Percentiles rank a stretch among this genome's conserved stretches.
Evolutionary conservation across 2,797 vertebrate species (phyloP).

Genomic region (Brotogeris chrysoptera): DNA sequence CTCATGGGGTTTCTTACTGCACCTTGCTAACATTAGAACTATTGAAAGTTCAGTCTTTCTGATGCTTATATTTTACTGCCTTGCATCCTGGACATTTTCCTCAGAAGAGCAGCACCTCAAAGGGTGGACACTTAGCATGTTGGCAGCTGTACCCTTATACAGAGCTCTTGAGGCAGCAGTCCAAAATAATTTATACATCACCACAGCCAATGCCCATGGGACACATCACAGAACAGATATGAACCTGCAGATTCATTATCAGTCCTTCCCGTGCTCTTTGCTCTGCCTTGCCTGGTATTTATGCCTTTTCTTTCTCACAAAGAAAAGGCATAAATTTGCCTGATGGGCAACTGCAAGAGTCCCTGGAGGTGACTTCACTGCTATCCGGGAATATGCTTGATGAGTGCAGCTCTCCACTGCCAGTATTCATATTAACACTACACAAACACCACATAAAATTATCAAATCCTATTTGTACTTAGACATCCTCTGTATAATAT

Average conservation of each 20-base stretch:
- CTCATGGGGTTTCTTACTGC: background rate
- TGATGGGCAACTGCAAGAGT: background rate
- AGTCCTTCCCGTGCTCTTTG: background rate
- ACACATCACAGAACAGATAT: background rate
- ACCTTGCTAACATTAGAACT: background rate
- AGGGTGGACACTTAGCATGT: background rate
- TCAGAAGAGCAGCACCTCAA: background rate
- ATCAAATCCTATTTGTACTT: background rate
- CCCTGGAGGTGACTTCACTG: background rate
- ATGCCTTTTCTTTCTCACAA: background rate
- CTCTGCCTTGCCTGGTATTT: background rate
- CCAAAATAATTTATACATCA: background rate
- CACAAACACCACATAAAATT: background rate
- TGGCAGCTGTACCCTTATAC: background rate
- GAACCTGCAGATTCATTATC: background rate
- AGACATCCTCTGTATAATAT: background rate
- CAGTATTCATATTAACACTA: background rate
- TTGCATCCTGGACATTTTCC: background rate
- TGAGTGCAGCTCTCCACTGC: background rate
- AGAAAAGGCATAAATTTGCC: too few relatives aligned
- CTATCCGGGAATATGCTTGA: background rate
- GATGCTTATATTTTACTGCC: background rate
- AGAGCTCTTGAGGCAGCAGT: background rate
- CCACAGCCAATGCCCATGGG: background rate
- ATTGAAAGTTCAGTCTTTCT: background rate